phyloP scores from a whole-genome alignment of 2,113 vertebrate genomes.

The Centropus bengalensis region DNA sequence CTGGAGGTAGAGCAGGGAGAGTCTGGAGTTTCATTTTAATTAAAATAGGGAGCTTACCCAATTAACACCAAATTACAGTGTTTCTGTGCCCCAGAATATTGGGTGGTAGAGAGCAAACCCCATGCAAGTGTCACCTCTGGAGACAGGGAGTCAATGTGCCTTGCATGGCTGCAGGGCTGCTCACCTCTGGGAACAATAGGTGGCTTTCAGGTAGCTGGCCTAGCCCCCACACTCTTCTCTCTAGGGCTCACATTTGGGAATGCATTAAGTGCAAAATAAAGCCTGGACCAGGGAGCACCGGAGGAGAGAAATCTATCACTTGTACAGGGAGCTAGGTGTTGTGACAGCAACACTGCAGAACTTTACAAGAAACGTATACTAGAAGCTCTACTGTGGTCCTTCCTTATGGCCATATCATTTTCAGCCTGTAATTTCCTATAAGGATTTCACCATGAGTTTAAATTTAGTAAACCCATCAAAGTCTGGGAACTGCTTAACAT shows the following conservation, averaged over 20 bases:
- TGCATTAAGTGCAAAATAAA: background rate
- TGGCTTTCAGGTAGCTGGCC: background rate
- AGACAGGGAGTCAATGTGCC: background rate
- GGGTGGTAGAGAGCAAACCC: background rate
- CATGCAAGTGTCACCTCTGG: background rate
- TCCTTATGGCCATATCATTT: background rate
- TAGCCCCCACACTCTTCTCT: accelerated
- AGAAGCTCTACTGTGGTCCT: background rate
- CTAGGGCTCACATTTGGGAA: background rate
- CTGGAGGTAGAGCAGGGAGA: background rate
- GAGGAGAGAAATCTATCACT: background rate
- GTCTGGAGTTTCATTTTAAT: background rate
- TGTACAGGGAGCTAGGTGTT: background rate
- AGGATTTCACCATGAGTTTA: conserved; percentile 34
- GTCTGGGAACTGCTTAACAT: conserved; percentile 33
- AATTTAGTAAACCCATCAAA: conserved; percentile 36
- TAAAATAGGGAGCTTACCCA: background rate
- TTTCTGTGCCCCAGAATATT: background rate
- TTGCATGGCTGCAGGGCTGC: background rate
- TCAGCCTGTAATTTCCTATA: conserved; percentile 22
- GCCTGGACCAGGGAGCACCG: accelerated
- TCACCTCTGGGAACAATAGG: background rate
- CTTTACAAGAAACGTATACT: background rate
- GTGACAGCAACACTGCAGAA: background rate
- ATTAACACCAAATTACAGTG: background rate